Evolutionary conservation across 2,888 invertebrate species (phyloP), one percentile per base, ranked within the genome.

Genomic region (Sarcophaga rosellei): DNA sequence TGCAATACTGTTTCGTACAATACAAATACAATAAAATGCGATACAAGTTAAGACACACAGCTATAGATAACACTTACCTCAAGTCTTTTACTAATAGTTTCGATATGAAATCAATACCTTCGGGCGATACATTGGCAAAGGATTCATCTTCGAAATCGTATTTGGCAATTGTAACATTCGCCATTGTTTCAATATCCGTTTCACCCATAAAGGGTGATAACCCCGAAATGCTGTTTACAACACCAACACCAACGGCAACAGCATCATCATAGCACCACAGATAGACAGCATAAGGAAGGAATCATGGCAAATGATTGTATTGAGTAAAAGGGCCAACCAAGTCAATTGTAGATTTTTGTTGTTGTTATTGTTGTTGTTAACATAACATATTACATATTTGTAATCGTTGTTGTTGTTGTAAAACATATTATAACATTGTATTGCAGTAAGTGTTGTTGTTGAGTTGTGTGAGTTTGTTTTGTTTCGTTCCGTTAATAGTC

Each of bases 131-230:
- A 91, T 97, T 97, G 90, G 97, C 96, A 94, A 99, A 99, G 83
- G 98, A 97, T 93, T 99, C 98, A 92, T 99, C 99, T 90, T 99
- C 98, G 93, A 97, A 99, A 94, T 99, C 99, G 93, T 98, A 99
- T 92, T 98, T 98, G 72, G 98, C 98, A 89, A 98, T 96, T 3
- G 99, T 99, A 47, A 99, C 99, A 93, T 99, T 99, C n/a, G 98
- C 97, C 97, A 99, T 98, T 11, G 99, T 99, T 93, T 99, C 98
- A 89, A 98, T 96, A 93, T 99, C 99, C 69, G 97, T 98, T 92
- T 98, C 98, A 1, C 99, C 99, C 98, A 99, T 98, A 94, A 99
- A 99, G 17, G 99, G 99, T 8, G 99, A 99, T 84, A 99, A 94
- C 6, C 99, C 99, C 53, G 99, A 99, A 90, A 99, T 94, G 89